A percentile compares a stretch with the other conserved stretches of the same genome.
phyloP scores from a whole-genome alignment of 2,797 vertebrate species.

The Smutsia temminckii region DNA sequence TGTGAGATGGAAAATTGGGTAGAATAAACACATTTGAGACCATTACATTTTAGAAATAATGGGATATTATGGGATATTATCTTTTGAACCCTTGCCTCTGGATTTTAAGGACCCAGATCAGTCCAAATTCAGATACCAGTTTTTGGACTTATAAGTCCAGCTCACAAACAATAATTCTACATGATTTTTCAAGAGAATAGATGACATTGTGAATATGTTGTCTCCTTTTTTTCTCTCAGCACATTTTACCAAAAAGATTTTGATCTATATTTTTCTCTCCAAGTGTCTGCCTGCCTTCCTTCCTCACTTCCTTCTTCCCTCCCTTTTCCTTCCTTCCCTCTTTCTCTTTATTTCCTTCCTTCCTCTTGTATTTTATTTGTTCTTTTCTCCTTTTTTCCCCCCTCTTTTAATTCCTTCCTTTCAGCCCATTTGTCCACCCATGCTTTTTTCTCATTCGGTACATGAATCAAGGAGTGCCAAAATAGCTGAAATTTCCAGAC shows the following conservation, averaged over 20 bases:
- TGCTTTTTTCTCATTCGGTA: neutral
- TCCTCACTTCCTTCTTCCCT: neutral
- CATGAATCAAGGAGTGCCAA: neutral
- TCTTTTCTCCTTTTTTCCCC: too few relatives aligned
- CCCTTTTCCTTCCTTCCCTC: neutral
- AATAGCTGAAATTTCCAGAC: neutral
- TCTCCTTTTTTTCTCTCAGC: neutral
- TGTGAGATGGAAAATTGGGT: neutral
- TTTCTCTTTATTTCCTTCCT: neutral
- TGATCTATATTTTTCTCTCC: neutral
- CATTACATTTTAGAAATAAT: neutral
- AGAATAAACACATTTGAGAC: neutral
- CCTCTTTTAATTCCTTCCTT: neutral
- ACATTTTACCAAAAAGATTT: neutral
- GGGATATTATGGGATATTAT: neutral
- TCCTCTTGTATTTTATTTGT: too few relatives aligned
- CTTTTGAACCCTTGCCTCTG: neutral
- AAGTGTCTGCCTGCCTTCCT: neutral
- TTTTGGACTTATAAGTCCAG: neutral
- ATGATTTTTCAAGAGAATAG: neutral
- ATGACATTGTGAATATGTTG: neutral
- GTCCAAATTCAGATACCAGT: neutral
- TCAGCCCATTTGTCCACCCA: neutral
- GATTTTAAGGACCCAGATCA: neutral
- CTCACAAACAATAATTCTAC: neutral